These are phyloP conservation scores for Dasyornis broadbenti DNA, from an alignment of 2,113 vertebrate species.

Conservation along the genomic window DNA sequence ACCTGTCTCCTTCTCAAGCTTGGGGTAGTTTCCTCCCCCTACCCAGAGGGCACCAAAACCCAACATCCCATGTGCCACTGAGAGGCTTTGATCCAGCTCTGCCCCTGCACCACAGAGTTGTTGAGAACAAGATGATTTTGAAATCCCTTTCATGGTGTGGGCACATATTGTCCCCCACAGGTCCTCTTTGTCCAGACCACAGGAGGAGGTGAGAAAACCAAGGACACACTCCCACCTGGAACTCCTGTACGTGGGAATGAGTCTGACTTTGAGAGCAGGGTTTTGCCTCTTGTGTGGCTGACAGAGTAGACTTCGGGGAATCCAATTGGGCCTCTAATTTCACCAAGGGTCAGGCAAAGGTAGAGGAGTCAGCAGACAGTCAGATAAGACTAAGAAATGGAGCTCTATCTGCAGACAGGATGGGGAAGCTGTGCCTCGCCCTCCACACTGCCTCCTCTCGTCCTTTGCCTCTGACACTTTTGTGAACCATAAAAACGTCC, in stretches of 20 bases:
- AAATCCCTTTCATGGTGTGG: neutral
- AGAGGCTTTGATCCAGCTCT: neutral
- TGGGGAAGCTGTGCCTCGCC: neutral
- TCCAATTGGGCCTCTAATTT: neutral
- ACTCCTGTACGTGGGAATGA: neutral
- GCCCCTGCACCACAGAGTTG: neutral
- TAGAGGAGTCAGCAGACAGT: neutral
- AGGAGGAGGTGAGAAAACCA: neutral
- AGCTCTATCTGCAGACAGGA: neutral
- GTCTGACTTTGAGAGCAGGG: neutral
- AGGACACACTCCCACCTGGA: neutral
- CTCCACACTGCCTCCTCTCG: neutral
- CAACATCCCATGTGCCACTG: too few species aligned
- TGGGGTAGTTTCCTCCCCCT: accelerated
- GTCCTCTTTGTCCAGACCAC: neutral
- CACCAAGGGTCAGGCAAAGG: neutral
- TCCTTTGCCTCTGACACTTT: neutral
- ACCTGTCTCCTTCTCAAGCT: neutral
- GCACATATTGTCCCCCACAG: accelerated
- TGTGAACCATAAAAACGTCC: neutral
- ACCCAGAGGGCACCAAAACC: neutral
- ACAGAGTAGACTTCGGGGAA: neutral
- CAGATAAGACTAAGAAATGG: neutral
- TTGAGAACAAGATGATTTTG: neutral
- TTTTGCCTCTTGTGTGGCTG: neutral